phyloP scores from a whole-genome alignment of 2,888 invertebrate species.

The Eilema depressum region DNA sequence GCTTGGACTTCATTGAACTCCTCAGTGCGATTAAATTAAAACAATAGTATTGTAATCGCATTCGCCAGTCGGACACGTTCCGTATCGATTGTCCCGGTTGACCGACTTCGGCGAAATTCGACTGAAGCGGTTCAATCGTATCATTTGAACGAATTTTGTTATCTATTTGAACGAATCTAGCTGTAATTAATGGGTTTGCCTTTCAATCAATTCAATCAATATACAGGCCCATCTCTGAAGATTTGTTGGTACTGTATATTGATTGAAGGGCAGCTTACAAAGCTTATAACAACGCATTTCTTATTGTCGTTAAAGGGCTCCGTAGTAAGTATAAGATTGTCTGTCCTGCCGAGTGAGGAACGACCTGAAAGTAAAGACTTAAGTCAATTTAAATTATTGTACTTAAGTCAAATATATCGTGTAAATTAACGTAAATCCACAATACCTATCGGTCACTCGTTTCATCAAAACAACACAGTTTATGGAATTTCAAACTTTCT shows the following conservation, averaged over 20 bases:
- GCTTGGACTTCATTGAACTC: conserved; percentile 31
- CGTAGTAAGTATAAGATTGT: too few relatives aligned
- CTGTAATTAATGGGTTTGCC: too few relatives aligned
- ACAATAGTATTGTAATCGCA: conserved; percentile 41
- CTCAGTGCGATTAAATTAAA: conserved; percentile 34
- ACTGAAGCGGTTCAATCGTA: conserved; percentile 23
- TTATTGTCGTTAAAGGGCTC: background rate
- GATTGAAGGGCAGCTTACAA: too few relatives aligned
- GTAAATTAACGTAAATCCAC: background rate
- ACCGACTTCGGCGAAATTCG: conserved; percentile 22
- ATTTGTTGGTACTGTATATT: too few relatives aligned
- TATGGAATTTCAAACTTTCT: background rate
- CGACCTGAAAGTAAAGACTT: too few relatives aligned
- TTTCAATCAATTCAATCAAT: too few relatives aligned
- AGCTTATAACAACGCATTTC: too few relatives aligned
- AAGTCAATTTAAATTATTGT: too few relatives aligned
- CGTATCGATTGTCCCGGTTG: conserved; percentile 34
- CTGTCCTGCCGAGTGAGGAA: too few relatives aligned
- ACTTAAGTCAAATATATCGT: too few relatives aligned
- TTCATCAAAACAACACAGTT: background rate
- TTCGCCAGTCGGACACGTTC: conserved; percentile 21
- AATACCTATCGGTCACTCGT: background rate
- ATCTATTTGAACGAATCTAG: background rate
- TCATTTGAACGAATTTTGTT: conserved; percentile 7
- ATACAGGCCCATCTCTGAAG: too few relatives aligned